phyloP scores from a whole-genome alignment of 2,113 vertebrate genomes.

The Hipposideros armiger region DNA sequence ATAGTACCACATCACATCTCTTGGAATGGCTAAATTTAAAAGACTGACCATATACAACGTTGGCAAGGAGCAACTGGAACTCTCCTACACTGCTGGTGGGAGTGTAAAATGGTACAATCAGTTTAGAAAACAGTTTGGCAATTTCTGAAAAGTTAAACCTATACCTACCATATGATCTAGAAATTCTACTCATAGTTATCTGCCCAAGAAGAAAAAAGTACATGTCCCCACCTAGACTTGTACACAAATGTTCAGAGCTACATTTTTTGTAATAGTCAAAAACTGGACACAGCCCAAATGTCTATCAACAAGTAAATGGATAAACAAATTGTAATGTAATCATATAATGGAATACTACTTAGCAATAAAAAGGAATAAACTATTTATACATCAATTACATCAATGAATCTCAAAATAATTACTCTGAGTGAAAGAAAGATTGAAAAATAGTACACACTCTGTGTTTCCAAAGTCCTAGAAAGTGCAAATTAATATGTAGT shows the following conservation, averaged over 20 bases:
- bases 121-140: background rate
- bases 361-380: background rate
- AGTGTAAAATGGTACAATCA: background rate
- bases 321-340: background rate
- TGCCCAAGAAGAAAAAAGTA: background rate
- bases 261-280: background rate
- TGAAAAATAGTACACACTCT: background rate
- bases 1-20: background rate
- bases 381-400: background rate
- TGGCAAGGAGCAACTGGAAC: background rate
- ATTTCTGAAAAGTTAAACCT: background rate
- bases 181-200: background rate
- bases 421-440: background rate
- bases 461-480: slow-evolving; percentile 12
- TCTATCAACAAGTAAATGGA: background rate
- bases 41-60: background rate
- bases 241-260: background rate
- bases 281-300: slow-evolving; percentile 24
- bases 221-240: background rate
- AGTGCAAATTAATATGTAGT: background rate
- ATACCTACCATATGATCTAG: background rate
- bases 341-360: background rate
- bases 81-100: background rate
- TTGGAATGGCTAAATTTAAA: slow-evolving; percentile 17
- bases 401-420: slow-evolving; percentile 30